Evolutionary conservation across 2,888 invertebrate genomes (phyloP), one percentile per base, ranked within the genome.

Genomic region (Adela reaumurella): DNA sequence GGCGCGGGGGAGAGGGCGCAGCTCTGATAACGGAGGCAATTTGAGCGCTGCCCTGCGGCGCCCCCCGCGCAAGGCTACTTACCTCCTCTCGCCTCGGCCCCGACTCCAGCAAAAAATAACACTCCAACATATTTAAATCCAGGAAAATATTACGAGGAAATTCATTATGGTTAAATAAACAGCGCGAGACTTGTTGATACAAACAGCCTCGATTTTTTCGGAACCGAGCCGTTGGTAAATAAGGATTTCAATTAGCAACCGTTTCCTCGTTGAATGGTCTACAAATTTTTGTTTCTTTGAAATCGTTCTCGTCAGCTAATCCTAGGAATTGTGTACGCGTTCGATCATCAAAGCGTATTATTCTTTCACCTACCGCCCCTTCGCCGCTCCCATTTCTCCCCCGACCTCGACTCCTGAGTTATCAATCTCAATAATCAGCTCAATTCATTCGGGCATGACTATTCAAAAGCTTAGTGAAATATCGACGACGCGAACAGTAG

Each of bases 131-230:
- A 78, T 76, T 74, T 74, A 74, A 76, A 74, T 70, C 65, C 67
- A 65, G 68, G 65, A 67, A 73, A 74, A 76, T 74, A 73, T 72
- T 69, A 68, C 67, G 62, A 67, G 63, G 64, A 64, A 73, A 72
- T 74, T 74, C 73, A 73, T 76, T 73, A 76, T 71, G 70, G 72
- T 67, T 71, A 74, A 71, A 72, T 76, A 77, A 74, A 76, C 73
- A 74, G 59, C 6, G 62, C 71, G 71, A 68, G 64, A 67, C 70
- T 70, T 68, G 70, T 68, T 70, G 35, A 14, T 35, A 35, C 14
- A 14, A 35, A 14, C n/a, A 14, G 14, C 11, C 11, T 14, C 35
- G 11, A 14, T 35, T 8, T 35, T 35, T 35, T 14, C 14, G 8
- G 35, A 35, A 14, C 35, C 11, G 4, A 35, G 24, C 24, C 8